Evolutionary conservation across 1,140 invertebrate species (phyloP), one percentile per base, ranked within the genome.

Genomic region (Panulirus ornatus): DNA sequence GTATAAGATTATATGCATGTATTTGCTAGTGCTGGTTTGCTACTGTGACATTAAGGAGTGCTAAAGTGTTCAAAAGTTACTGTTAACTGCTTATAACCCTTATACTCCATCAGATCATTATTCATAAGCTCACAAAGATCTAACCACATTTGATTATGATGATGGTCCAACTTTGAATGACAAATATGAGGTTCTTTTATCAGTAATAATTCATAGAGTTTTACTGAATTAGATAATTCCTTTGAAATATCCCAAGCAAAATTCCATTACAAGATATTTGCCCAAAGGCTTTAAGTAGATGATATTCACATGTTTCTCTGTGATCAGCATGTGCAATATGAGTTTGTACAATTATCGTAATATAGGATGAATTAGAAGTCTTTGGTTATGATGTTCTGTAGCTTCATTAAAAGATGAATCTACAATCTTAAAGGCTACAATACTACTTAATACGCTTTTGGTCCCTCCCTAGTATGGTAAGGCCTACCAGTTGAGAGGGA

Each of bases 381-480:
- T 9, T 2, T 58, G 51, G 51, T 58, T 58, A 19, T 9, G 22
- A 58, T 58, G 51, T 58, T 47, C 14, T 6, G 44, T 47, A 58
- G 51, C 51, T 58, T 58, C 6, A 58, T 6, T 58, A 58, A 2
- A 58, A 8, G 22, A 58, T 58, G 22, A 58, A 58, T 58, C 51
- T 19, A 58, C 51, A 58, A 2, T 58, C 51, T 58, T 8, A 2
- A 58, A 58, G 51, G 51, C 51, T 58, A 22, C 51, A 58, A 58
- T 58, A 58, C 51, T 58, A 58, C 51, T 58, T 58, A 19, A 58
- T 58, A 58, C 51, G 51, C 51, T 58, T 58, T 19, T 58, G 51
- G 51, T 58, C 51, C 51, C 51, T 58, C 51, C 51, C 51, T 58
- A 58, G 51, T 58, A 58, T 58, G 51, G 51, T 58, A 58, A 58